phyloP scores from a whole-genome alignment of 2,113 vertebrate genomes.

The Odocoileus virginianus region DNA sequence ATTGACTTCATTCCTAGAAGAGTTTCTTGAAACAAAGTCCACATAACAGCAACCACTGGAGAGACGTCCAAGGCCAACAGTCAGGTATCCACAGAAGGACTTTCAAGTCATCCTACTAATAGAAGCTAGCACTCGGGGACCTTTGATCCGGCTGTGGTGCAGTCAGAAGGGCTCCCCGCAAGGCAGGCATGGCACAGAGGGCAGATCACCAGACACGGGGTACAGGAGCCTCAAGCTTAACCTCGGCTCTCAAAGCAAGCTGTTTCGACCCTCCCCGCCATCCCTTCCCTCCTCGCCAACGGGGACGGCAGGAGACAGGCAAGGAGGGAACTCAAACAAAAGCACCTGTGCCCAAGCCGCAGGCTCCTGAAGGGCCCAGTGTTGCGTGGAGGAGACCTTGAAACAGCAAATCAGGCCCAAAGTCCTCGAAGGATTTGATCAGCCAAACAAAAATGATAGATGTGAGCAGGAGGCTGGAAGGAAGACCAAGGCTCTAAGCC shows the following conservation, averaged over 20 bases:
- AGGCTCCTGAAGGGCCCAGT: neutral
- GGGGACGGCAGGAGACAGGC: neutral
- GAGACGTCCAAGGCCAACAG: neutral
- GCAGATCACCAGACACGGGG: neutral
- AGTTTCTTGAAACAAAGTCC: neutral
- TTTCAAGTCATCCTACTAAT: neutral
- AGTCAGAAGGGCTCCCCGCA: neutral
- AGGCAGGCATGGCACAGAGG: neutral
- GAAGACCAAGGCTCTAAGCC: neutral
- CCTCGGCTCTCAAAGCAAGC: neutral
- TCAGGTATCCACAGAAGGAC: neutral
- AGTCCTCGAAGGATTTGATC: neutral
- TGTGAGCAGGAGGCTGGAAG: neutral
- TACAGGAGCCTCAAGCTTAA: neutral
- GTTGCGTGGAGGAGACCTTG: neutral
- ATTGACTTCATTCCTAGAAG: neutral
- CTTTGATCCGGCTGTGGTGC: neutral
- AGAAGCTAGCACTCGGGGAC: neutral
- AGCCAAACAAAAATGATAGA: conserved; percentile 4
- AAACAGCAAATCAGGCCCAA: neutral
- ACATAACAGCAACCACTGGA: neutral
- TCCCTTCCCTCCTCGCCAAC: neutral
- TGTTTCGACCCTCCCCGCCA: neutral
- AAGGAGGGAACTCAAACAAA: neutral
- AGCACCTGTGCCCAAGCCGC: neutral